Evolutionary conservation across 1,140 invertebrate genomes (phyloP), one percentile per base, ranked within the genome.

Genomic region (Eubasilissa regina): DNA sequence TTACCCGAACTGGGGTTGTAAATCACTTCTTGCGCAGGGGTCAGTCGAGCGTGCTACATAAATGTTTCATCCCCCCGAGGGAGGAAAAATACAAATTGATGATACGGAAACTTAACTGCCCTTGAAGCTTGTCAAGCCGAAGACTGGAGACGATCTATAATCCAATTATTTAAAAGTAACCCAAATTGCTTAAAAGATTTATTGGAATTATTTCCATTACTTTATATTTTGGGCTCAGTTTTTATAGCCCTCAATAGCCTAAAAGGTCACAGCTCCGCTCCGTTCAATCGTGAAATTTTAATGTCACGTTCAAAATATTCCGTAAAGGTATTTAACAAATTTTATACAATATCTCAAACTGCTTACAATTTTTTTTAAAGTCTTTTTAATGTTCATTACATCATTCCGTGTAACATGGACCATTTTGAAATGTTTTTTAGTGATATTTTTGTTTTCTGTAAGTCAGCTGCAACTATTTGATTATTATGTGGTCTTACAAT

Each of bases 131-230:
- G 58, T 19, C 21, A 25, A 8, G 21, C 21, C 9, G 25, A 62
- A 9, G 58, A 9, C 21, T 25, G 8, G 64, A n/a, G 43, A 68
- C 64, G 43, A 68, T 47, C 64, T 68, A 0, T 68, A 68, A 68
- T 68, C 64, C 64, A 68, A 68, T 68, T 45, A 48, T 44, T 45
- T n/a, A 62, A 62, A 62, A 68, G n/a, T 68, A 68, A 17, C 44
- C 44, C 64, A 43, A 68, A 68, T 68, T 68, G 64, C 15, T 47
- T 68, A 17, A 47, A 21, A 62, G 60, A 62, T 25, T 62, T 62
- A 62, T 62, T 62, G 25, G 25, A 35, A 3, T 35, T 35, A 35
- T 6, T 35, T 35, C 25, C 25, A 6, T 35, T 35, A 35, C 25
- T 35, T 35, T 25, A 17, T 58, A 64, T 64, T 64, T 9, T 44